phyloP scores from a whole-genome alignment of 2,888 invertebrate species.

The Molorchus minor region DNA sequence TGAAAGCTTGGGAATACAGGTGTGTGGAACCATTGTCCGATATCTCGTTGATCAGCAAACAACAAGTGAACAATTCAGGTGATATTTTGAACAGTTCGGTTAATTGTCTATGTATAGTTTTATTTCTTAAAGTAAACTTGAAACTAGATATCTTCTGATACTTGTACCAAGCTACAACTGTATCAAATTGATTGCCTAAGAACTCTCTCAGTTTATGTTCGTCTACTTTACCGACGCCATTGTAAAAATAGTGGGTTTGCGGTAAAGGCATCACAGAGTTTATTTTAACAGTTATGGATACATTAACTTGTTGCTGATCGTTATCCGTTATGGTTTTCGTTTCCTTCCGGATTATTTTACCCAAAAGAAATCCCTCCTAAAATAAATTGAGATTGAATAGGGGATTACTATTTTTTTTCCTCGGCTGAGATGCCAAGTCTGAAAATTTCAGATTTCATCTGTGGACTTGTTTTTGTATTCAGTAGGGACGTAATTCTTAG shows the following conservation, averaged over 20 bases:
- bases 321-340: constrained; percentile 75
- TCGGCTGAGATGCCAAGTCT: too few relatives aligned
- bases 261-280: constrained; percentile 71
- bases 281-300: constrained; percentile 70
- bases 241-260: constrained; percentile 67
- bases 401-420: too few relatives aligned
- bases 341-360: constrained; percentile 70
- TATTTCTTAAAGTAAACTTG: constrained; percentile 71
- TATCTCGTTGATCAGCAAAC: constrained; percentile 67
- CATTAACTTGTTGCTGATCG: constrained; percentile 70
- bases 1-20: constrained; percentile 70
- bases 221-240: constrained; percentile 68
- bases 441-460: too few relatives aligned
- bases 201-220: constrained; percentile 66
- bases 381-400: constrained; percentile 42
- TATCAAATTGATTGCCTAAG: constrained; percentile 65
- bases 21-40: constrained; percentile 69
- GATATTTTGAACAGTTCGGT: constrained; percentile 67
- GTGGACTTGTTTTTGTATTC: too few relatives aligned
- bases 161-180: constrained; percentile 76
- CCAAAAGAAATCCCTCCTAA: constrained; percentile 72
- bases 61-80: constrained; percentile 70
- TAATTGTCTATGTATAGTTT: constrained; percentile 71
- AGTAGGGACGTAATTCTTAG: too few relatives aligned
- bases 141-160: constrained; percentile 67